Percentiles rank a stretch among this genome's conserved stretches.
phyloP scores from a whole-genome alignment of 2,113 vertebrate species.

The Cheirogaleus medius region DNA sequence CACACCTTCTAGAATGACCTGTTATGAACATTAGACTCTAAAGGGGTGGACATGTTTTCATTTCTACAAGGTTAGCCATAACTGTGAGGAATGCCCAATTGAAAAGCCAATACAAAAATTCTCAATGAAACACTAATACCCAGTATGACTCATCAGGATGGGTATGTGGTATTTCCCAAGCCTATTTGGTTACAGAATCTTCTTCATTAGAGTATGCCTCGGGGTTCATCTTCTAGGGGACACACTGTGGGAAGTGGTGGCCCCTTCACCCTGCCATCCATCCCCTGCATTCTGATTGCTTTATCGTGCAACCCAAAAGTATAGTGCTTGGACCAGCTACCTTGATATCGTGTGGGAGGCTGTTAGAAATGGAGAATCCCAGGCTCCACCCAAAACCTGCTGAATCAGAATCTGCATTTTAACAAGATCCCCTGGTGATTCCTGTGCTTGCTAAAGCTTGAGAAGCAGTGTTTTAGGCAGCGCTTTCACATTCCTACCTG shows the following conservation, averaged over 20 bases:
- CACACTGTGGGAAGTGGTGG: background rate
- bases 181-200: background rate
- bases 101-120: slow-evolving; percentile 14
- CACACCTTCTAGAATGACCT: background rate
- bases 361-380: background rate
- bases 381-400: background rate
- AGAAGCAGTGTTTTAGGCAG: background rate
- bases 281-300: background rate
- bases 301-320: background rate
- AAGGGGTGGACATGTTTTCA: background rate
- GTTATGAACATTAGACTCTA: background rate
- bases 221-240: background rate
- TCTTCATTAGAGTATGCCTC: background rate
- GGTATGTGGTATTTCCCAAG: background rate
- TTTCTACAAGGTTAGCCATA: background rate
- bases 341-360: background rate
- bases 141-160: background rate
- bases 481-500: background rate
- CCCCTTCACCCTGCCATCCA: background rate
- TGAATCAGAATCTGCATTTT: background rate
- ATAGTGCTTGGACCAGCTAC: background rate
- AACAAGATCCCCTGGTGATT: background rate
- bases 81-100: background rate
- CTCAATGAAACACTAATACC: background rate
- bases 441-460: background rate